phyloP scores from a whole-genome alignment of 2,113 vertebrate species.

The Proterorhinus semilunaris region DNA sequence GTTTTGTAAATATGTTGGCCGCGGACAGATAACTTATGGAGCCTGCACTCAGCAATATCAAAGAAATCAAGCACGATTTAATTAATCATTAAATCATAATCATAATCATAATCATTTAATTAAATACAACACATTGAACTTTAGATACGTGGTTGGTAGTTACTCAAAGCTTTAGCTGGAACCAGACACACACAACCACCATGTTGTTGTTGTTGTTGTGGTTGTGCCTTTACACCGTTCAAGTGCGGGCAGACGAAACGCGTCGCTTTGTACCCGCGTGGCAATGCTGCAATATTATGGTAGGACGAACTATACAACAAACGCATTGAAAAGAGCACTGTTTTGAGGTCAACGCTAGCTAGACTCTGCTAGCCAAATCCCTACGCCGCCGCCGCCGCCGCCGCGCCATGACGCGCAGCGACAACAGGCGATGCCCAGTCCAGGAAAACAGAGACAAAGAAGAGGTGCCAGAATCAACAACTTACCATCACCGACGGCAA shows the following conservation, averaged over 20 bases:
- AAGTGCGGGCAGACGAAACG: not conserved
- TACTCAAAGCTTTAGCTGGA: conserved; percentile 46
- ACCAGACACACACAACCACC: conserved; percentile 45
- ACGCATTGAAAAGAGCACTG: not conserved
- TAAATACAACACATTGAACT: conserved; percentile 21
- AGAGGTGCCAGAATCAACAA: conserved; percentile 42
- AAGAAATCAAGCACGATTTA: no score
- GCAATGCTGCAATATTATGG: not conserved
- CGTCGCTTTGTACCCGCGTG: not conserved
- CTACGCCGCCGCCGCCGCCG: conserved; percentile 45
- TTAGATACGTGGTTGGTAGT: not conserved
- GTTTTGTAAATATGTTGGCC: conserved; percentile 56
- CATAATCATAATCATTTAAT: no score
- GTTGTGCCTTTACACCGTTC: conserved; percentile 34
- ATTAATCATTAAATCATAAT: no score
- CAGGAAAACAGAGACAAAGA: conserved; percentile 61
- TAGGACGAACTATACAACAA: not conserved
- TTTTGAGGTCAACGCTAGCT: conserved; percentile 51
- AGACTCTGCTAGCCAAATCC: conserved; percentile 50
- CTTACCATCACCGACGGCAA: conserved; percentile 72
- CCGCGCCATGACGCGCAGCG: conserved; percentile 77
- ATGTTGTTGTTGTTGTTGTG: conserved; percentile 68
- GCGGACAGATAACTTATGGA: conserved; percentile 12
- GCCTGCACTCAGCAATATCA: not conserved
- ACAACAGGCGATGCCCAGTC: conserved; percentile 69